phyloP scores from a whole-genome alignment of 1,140 invertebrate genomes.

The Hestina assimilis region DNA sequence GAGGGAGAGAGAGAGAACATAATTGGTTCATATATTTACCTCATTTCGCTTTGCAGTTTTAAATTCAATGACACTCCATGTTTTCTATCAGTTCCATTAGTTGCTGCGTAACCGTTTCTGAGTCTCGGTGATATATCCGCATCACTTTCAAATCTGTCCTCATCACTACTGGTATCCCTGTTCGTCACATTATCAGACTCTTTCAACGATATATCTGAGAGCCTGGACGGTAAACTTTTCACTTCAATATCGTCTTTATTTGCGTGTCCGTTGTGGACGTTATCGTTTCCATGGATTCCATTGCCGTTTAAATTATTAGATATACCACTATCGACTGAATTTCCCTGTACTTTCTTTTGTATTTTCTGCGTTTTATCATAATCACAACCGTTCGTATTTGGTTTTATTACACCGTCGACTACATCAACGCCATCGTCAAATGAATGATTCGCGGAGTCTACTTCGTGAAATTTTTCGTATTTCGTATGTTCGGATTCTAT shows the following conservation, averaged over 20 bases:
- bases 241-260: conserved; percentile 34
- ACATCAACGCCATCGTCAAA: conserved; percentile 66
- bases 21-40: conserved; percentile 49
- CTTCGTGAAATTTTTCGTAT: conserved; percentile 50
- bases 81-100: conserved; percentile 48
- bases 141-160: conserved; percentile 62
- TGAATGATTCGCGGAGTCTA: conserved; percentile 66
- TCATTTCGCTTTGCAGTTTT: conserved; percentile 71
- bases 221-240: conserved; percentile 44
- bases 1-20: no score
- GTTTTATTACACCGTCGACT: conserved; percentile 54
- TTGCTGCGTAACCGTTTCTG: conserved; percentile 35
- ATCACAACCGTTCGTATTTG: conserved; percentile 41
- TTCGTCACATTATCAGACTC: conserved; percentile 46
- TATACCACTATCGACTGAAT: conserved; percentile 69
- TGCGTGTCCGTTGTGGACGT: conserved; percentile 35
- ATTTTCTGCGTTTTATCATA: conserved; percentile 33
- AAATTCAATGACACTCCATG: conserved; percentile 67
- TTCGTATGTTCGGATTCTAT: conserved; percentile 64
- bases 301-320: conserved; percentile 59
- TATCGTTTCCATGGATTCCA: conserved; percentile 30
- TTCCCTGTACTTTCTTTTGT: conserved; percentile 52
- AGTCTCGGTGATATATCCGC: conserved; percentile 46
- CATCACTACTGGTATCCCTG: conserved; percentile 55
- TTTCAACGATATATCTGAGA: conserved; percentile 65